Conservation (phyloP, 2,797 vertebrate species). For the Helarctos malayanus region DNA sequence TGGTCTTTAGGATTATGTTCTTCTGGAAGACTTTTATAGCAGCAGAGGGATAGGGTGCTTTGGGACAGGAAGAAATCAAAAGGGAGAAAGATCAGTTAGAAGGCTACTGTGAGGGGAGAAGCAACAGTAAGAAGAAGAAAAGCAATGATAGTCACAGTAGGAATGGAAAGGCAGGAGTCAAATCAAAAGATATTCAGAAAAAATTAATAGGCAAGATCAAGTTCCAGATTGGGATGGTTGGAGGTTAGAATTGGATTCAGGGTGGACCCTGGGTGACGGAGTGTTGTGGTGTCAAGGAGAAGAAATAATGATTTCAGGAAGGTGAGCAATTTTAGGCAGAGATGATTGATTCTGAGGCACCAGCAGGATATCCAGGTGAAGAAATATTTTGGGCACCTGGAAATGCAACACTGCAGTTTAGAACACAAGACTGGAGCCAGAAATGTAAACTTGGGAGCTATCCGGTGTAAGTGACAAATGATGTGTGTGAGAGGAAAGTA, state of each 20-base stretch:
- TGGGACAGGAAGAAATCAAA: neutral
- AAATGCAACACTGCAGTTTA: neutral
- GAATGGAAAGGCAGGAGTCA: neutral
- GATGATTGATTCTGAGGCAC: neutral
- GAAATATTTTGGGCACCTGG: neutral
- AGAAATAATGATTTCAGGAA: slow-evolving; percentile 6
- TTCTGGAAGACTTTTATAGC: neutral
- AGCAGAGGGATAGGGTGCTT: neutral
- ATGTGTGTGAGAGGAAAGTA: neutral
- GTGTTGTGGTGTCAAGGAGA: neutral
- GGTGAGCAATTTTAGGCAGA: neutral
- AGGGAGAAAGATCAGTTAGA: neutral
- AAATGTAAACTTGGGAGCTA: neutral
- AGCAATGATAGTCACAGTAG: neutral
- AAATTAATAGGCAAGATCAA: neutral
- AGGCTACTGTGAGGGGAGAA: neutral
- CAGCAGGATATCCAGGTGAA: neutral
- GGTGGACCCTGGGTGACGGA: neutral
- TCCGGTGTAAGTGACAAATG: neutral
- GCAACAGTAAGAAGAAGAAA: neutral
- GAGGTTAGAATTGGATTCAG: neutral
- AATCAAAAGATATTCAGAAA: neutral
- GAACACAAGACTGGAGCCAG: neutral
- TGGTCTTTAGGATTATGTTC: neutral
- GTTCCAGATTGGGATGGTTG: neutral